A percentile compares a stretch with the other conserved stretches of the same genome.
Conservation (phyloP, 2,113 vertebrate species). For the Galeopterus variegatus region DNA sequence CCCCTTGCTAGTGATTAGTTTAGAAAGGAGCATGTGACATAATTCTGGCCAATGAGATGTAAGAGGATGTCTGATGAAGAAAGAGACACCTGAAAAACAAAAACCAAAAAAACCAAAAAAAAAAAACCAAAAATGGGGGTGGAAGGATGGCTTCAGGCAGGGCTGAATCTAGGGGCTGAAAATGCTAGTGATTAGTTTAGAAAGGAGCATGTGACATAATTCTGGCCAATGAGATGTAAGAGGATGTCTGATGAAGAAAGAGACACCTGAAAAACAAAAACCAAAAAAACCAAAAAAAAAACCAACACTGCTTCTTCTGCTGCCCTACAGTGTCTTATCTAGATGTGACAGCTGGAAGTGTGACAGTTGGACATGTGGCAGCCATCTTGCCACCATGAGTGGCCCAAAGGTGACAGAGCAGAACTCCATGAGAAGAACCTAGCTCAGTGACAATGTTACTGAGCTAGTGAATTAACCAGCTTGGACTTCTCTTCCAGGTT, state of each 20-base stretch:
- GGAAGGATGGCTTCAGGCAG: too few species aligned
- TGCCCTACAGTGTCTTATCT: not conserved
- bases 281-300: too few species aligned
- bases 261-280: not conserved
- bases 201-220: not conserved
- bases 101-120: too few species aligned
- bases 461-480: not conserved
- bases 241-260: constrained; percentile 1
- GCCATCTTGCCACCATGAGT: not conserved
- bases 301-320: not conserved
- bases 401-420: not conserved
- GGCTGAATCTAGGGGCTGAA: too few species aligned
- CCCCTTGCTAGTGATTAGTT: not conserved
- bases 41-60: constrained; percentile 1
- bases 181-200: not conserved
- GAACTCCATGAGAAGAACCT: not conserved
- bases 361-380: not conserved
- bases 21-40: not conserved
- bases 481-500: not conserved
- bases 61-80: constrained; percentile 3
- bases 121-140: too few species aligned
- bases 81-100: not conserved
- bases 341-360: not conserved
- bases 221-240: constrained; percentile 20
- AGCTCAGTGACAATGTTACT: not conserved